A percentile compares a stretch with the other conserved stretches of the same genome.
Conservation (phyloP, 2,113 vertebrate species). For the Amblyornis subalaris region DNA sequence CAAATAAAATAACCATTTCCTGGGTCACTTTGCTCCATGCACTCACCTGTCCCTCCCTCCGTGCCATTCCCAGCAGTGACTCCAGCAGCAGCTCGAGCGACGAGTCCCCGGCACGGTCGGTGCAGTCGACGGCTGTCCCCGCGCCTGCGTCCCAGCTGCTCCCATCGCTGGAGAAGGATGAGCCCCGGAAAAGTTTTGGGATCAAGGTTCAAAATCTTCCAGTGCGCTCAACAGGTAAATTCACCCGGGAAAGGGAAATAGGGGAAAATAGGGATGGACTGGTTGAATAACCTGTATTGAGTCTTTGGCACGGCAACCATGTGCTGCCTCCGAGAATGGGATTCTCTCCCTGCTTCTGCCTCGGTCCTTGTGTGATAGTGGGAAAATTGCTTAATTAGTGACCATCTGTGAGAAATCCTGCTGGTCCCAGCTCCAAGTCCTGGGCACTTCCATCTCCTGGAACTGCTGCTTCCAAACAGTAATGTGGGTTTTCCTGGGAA, state of each 20-base stretch:
- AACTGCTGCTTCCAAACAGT: neutral
- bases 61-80: conserved; percentile 76
- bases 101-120: conserved; percentile 92
- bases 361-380: neutral
- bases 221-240: conserved; percentile 93
- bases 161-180: conserved; percentile 92
- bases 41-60: neutral
- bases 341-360: neutral
- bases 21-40: fast-evolving
- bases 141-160: conserved; percentile 89
- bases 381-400: neutral
- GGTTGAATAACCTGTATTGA: neutral
- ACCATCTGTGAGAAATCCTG: neutral
- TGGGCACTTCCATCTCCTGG: neutral
- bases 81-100: conserved; percentile 97
- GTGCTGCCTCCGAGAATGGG: fast-evolving
- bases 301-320: fast-evolving
- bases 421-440: neutral
- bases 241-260: fast-evolving
- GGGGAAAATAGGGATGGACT: fast-evolving
- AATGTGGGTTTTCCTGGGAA: fast-evolving
- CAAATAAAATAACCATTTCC: fast-evolving
- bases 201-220: conserved; percentile 99
- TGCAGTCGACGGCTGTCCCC: conserved; percentile 93
- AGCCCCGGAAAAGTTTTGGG: conserved; percentile 97